A percentile compares a stretch with the other conserved stretches of the same genome.
Evolutionary conservation across 2,888 invertebrate genomes (phyloP).

Genomic region (Gibbula magus): DNA sequence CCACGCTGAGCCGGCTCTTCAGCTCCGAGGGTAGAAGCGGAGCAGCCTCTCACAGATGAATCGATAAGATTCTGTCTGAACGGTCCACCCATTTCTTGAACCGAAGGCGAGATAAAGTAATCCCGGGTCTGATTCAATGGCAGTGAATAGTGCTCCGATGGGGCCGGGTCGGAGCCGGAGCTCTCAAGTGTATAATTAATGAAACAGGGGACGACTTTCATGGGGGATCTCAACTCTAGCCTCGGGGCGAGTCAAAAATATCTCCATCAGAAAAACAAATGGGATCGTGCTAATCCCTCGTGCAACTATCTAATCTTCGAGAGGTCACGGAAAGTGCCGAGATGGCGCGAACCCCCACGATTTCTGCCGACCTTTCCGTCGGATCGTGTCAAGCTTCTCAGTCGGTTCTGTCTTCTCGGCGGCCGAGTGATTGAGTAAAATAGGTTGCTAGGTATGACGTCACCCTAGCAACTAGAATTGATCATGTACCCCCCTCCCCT

Average conservation of each 20-base stretch:
- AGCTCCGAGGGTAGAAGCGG: too few species aligned
- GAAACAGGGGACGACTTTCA: background rate
- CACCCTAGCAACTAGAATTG: constrained; percentile 1
- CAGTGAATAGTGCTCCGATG: background rate
- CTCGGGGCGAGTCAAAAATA: background rate
- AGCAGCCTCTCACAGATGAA: background rate
- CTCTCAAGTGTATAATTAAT: constrained; percentile 13
- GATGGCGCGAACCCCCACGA: constrained; percentile 10
- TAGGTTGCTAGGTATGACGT: constrained; percentile 1
- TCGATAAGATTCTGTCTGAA: background rate
- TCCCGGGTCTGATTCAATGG: background rate
- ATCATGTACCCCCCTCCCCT: background rate
- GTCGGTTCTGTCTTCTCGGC: background rate
- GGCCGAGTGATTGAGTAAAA: background rate
- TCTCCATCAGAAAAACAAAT: constrained; percentile 11
- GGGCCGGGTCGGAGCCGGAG: background rate
- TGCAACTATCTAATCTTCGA: background rate
- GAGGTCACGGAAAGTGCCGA: constrained; percentile 6
- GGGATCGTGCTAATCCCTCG: background rate
- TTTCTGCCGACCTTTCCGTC: background rate
- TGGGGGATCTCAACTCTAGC: background rate
- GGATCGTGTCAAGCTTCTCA: background rate
- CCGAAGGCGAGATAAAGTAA: background rate
- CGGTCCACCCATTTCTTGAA: background rate
- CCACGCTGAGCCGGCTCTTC: too few species aligned